Percentiles rank a stretch among this genome's conserved stretches.
These are phyloP conservation scores for Stramonita haemastoma DNA, from an alignment of 2,888 invertebrate species.

Conservation along the genomic window DNA sequence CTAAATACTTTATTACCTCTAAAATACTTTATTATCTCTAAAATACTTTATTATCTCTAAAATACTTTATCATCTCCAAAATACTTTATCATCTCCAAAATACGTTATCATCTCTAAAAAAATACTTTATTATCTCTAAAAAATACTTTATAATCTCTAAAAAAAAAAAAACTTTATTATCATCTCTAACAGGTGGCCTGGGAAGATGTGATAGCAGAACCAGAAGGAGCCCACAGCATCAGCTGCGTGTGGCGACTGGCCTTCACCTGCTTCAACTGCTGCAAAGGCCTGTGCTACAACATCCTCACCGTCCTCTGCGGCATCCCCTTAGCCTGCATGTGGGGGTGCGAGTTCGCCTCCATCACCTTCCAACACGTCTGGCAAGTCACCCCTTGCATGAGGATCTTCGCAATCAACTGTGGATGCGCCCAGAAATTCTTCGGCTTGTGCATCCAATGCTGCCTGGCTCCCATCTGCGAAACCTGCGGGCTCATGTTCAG, in stretches of 20 bases:
- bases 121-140: too few species aligned
- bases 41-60: too few species aligned
- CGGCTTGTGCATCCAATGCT: constrained; percentile 80
- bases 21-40: too few species aligned
- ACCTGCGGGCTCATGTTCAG: constrained; percentile 60
- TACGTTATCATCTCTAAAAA: too few species aligned
- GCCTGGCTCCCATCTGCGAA: constrained; percentile 61
- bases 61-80: too few species aligned
- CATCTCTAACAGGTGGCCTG: constrained; percentile 65
- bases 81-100: too few species aligned
- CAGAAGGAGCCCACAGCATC: constrained; percentile 74
- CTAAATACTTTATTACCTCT: too few species aligned
- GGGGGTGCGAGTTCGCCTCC: constrained; percentile 78
- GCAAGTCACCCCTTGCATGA: constrained; percentile 84
- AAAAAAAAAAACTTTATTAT: too few species aligned
- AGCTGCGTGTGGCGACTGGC: constrained; percentile 87
- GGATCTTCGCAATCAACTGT: constrained; percentile 82
- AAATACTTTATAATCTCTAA: too few species aligned
- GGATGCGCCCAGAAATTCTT: constrained; percentile 67
- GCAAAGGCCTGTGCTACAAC: constrained; percentile 85
- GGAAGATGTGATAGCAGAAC: constrained; percentile 68
- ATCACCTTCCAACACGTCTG: constrained; percentile 84
- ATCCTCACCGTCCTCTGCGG: constrained; percentile 83
- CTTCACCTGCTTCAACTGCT: constrained; percentile 82
- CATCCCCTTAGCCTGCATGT: constrained; percentile 83